Conservation (phyloP, 2,888 invertebrate species). For the Nysson spinosus region DNA sequence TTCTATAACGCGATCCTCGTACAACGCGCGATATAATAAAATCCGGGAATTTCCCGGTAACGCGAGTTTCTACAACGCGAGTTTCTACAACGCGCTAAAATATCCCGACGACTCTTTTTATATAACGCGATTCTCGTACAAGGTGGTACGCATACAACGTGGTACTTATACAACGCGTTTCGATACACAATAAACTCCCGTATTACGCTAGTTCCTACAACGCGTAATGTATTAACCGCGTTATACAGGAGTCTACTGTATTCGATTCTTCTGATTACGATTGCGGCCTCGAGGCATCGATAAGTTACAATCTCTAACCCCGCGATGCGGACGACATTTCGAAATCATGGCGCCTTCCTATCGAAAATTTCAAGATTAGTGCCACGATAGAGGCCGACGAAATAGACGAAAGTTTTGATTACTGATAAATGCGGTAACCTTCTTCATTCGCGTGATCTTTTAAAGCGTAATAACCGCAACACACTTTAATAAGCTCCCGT, state of each 20-base stretch:
- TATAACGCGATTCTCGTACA: too few relatives aligned
- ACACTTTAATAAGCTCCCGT: not conserved
- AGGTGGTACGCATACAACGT: too few relatives aligned
- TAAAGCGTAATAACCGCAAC: not conserved
- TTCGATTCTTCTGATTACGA: not conserved
- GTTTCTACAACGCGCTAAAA: too few relatives aligned
- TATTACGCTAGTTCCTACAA: conserved; percentile 9
- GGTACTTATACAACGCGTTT: too few relatives aligned
- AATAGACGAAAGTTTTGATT: conserved; percentile 16
- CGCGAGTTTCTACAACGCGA: too few relatives aligned
- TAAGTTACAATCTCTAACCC: conserved; percentile 14
- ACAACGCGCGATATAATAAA: too few relatives aligned
- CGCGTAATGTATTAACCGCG: not conserved
- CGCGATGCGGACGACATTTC: too few relatives aligned
- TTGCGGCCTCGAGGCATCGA: not conserved
- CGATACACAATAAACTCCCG: too few relatives aligned
- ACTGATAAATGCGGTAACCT: conserved; percentile 25
- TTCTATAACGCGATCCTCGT: too few relatives aligned
- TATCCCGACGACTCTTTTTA: too few relatives aligned
- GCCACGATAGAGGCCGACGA: conserved; percentile 1
- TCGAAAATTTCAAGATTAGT: conserved; percentile 22
- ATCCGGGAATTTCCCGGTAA: too few relatives aligned
- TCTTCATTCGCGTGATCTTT: conserved; percentile 31
- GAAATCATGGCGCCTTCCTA: conserved; percentile 14
- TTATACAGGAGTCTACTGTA: conserved; percentile 2